A percentile compares a stretch with the other conserved stretches of the same genome.
These are phyloP conservation scores for Tenebrio molitor DNA, from an alignment of 1,140 invertebrate genomes.

Conservation along the genomic window DNA sequence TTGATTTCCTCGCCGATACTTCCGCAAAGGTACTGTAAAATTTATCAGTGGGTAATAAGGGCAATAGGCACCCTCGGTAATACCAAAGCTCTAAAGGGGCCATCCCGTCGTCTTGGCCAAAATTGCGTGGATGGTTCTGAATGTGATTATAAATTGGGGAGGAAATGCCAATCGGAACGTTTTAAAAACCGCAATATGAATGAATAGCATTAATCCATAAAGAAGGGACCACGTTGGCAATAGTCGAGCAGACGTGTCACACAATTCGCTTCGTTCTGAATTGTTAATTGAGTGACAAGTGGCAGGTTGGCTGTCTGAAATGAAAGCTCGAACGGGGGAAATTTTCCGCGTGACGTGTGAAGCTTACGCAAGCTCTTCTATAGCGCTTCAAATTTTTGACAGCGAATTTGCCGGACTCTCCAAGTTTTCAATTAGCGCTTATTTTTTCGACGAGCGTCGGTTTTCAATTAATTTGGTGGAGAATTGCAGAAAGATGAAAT, in stretches of 20 bases:
- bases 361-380: constrained; percentile 15
- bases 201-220: constrained; percentile 18
- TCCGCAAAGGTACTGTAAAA: constrained; percentile 26
- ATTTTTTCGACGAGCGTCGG: background rate
- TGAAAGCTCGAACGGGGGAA: constrained; percentile 20
- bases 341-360: constrained; percentile 26
- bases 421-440: constrained; percentile 3
- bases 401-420: background rate
- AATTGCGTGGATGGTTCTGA: background rate
- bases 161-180: background rate
- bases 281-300: constrained; percentile 38
- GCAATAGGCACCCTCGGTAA: background rate
- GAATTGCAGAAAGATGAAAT: background rate
- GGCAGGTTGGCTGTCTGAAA: constrained; percentile 12
- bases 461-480: constrained; percentile 7
- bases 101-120: background rate
- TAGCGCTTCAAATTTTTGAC: constrained; percentile 1
- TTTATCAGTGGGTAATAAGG: constrained; percentile 15
- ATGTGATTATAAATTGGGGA: background rate
- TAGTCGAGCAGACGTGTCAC: constrained; percentile 12
- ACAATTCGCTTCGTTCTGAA: constrained; percentile 29
- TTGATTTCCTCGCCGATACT: constrained; percentile 9
- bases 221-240: background rate
- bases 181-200: background rate
- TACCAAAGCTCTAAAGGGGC: background rate